Conservation (phyloP, 2,113 vertebrate species). For the Pollachius pollachius region DNA sequence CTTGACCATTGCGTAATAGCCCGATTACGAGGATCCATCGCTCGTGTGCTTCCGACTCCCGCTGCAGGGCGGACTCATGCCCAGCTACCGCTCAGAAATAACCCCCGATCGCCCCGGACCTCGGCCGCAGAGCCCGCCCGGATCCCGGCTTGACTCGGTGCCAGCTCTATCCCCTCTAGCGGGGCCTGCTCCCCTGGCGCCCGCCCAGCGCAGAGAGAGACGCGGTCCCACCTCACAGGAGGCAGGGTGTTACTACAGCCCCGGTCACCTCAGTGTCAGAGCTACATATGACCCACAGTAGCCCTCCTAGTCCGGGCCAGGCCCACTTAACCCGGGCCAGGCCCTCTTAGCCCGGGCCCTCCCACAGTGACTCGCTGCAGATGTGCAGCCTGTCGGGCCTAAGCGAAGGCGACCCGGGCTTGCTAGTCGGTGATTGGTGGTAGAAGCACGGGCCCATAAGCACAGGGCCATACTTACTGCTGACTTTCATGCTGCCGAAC, state of each 20-base stretch:
- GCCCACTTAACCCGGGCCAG: too few relatives aligned
- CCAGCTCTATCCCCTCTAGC: conserved; percentile 18
- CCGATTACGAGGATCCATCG: conserved; percentile 42
- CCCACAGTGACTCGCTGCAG: neutral
- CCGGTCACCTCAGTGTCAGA: conserved; percentile 11
- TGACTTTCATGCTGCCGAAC: conserved; percentile 99
- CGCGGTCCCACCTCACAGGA: conserved; percentile 20
- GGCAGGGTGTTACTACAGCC: conserved; percentile 18
- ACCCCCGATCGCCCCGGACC: too few relatives aligned
- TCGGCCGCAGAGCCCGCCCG: too few relatives aligned
- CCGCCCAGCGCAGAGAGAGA: conserved; percentile 37
- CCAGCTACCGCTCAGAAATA: neutral
- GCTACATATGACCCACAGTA: too few relatives aligned
- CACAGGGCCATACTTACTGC: conserved; percentile 86
- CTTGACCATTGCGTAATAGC: conserved; percentile 65
- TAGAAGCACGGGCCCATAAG: conserved; percentile 20
- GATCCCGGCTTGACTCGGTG: neutral
- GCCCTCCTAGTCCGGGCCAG: too few relatives aligned
- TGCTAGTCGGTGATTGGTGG: neutral
- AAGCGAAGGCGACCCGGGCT: conserved; percentile 30
- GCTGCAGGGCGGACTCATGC: conserved; percentile 27
- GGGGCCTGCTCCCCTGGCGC: conserved; percentile 53
- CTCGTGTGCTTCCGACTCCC: conserved; percentile 22
- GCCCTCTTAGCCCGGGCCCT: too few relatives aligned
- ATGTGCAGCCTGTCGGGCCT: conserved; percentile 23